Base-by-base conservation (phyloP, 2,888 invertebrate species). In the Thereva nobilitata region DNA sequence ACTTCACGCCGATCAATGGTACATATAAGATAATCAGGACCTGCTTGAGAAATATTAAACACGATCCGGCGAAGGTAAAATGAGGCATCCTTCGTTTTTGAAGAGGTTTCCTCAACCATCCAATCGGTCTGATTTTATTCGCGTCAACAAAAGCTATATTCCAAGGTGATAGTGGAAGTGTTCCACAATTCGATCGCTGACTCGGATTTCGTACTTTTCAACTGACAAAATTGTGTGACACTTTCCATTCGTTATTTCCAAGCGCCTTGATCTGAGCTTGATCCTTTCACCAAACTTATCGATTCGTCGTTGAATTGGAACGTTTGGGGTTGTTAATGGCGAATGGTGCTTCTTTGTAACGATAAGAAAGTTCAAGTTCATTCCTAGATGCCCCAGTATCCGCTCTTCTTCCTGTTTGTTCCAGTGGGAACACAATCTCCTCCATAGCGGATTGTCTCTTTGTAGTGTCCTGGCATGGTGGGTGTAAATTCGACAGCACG, bases 131-230 rank as follows among this genome's bases (percentile, higher is more conserved):
- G 0, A 81, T 78, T 68, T 81, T 81, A 1, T 76, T 78, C 3
- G 78, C 75, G 66, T 81, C 81, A 49, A 79, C 79, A 70, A 78
- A 80, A 2, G 76, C 74, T 12, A 93, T 89, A 73, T 90, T 90
- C 85, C 92, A 93, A 0, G 93, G 93, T 64, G 92, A 92, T 1
- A 92, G 92, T 45, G 88, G 85, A 72, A 89, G 75, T 41, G 87
- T 87, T 47, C 86, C 87, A 64, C 79, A 78, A 53, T 83, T 80
- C 0, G 83, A 77, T 40, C 87, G 73, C 89, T 89, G 71, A 97
- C 90, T 70, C 92, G 84, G 41, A 97, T 89, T 79, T 95, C 94
- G 77, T 95, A 97, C 47, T 90, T 86, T 1, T 97, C 97, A n/a
- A 94, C 91, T 74, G 93, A 93, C 0, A 91, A 86, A 0, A 97